Conservation (phyloP, 2,797 vertebrate genomes). For the Myripristis jacobus region DNA sequence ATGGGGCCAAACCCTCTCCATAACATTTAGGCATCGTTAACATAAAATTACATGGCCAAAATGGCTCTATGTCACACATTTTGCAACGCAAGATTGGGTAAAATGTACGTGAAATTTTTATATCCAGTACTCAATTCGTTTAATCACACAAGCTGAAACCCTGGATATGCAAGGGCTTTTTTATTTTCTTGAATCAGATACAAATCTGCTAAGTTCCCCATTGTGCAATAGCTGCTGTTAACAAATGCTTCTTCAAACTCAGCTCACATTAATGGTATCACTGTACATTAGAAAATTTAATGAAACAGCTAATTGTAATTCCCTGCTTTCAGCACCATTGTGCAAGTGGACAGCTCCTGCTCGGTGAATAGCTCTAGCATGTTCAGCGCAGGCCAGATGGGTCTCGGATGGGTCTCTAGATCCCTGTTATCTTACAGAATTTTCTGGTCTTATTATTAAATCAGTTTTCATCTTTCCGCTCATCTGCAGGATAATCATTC, state of each 20-base stretch:
- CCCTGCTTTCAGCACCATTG: slow-evolving; percentile 55
- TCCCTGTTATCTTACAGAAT: slow-evolving; percentile 77
- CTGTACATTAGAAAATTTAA: neutral
- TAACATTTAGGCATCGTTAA: slow-evolving; percentile 59
- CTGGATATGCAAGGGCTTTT: too few relatives aligned
- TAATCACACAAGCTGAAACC: too few relatives aligned
- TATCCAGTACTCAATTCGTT: too few relatives aligned
- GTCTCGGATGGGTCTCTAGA: slow-evolving; percentile 73
- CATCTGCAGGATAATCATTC: slow-evolving; percentile 79
- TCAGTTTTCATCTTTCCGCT: slow-evolving; percentile 79
- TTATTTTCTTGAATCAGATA: too few relatives aligned
- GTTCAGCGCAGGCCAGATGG: slow-evolving; percentile 70
- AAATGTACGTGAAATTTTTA: neutral
- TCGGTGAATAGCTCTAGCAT: slow-evolving; percentile 36
- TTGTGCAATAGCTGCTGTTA: slow-evolving; percentile 13
- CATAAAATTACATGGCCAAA: slow-evolving; percentile 27
- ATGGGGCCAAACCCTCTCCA: slow-evolving; percentile 37
- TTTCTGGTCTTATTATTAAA: slow-evolving; percentile 82
- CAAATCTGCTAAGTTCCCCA: neutral
- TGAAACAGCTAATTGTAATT: slow-evolving; percentile 2
- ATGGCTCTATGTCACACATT: slow-evolving; percentile 47
- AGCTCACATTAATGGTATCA: neutral
- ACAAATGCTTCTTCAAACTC: neutral
- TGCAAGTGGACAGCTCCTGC: slow-evolving; percentile 55
- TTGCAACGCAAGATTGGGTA: slow-evolving; percentile 1